Percentiles rank a stretch among this genome's conserved stretches.
Conservation (phyloP, 92 coral and sea anemone genomes). For the Muricea muricata region DNA sequence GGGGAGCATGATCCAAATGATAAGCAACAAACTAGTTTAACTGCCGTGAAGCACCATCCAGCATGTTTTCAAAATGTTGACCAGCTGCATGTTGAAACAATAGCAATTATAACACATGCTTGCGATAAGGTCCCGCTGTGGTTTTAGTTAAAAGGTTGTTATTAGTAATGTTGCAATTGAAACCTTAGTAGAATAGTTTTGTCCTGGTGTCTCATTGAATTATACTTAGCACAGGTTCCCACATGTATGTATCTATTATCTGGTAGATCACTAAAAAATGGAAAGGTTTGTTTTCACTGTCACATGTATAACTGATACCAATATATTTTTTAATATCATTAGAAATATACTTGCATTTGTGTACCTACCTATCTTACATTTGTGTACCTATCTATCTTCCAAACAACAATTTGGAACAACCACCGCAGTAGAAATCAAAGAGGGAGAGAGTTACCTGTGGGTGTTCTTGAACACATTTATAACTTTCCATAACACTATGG, state of each 20-base stretch:
- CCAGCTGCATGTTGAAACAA: too few relatives aligned
- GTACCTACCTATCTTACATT: neutral
- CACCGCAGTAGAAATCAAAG: constrained; percentile 46
- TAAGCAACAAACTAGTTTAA: constrained; percentile 37
- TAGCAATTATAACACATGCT: too few relatives aligned
- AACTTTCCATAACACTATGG: constrained; percentile 60
- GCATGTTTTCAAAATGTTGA: too few relatives aligned
- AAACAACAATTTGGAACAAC: neutral
- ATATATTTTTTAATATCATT: neutral
- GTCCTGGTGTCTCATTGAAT: too few relatives aligned
- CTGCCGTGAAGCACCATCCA: too few relatives aligned
- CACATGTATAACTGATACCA: neutral
- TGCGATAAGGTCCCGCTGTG: too few relatives aligned
- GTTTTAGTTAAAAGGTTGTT: too few relatives aligned
- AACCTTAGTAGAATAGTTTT: too few relatives aligned
- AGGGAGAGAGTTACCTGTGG: constrained; percentile 56
- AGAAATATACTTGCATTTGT: neutral
- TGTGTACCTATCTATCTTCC: neutral
- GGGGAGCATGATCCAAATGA: constrained; percentile 61
- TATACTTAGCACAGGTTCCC: too few relatives aligned
- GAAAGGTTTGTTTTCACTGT: neutral
- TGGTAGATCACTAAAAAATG: neutral
- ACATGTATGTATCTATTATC: too few relatives aligned
- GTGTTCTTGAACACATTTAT: constrained; percentile 46
- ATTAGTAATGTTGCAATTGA: too few relatives aligned